Conservation (phyloP, 2,888 invertebrate species). For the Lottia gigantea region DNA sequence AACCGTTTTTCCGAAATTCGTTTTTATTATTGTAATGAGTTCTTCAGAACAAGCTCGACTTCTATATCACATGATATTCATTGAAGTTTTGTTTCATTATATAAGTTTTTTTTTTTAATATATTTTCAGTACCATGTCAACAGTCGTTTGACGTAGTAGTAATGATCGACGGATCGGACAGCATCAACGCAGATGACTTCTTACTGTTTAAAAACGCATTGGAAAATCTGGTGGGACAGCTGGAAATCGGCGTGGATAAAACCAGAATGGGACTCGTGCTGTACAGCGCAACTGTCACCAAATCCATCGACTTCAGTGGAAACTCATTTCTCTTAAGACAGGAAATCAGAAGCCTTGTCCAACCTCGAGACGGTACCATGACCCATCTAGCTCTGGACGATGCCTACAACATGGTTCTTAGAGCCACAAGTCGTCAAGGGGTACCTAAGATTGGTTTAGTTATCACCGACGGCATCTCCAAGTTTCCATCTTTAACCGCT, state of each 20-base stretch:
- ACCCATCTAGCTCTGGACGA: slow-evolving; percentile 28
- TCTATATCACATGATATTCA: too few species aligned
- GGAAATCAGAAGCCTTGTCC: slow-evolving; percentile 22
- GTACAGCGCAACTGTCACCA: slow-evolving; percentile 29
- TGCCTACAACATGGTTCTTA: not conserved
- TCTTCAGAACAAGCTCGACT: too few species aligned
- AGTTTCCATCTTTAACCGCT: not conserved
- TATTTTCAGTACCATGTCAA: slow-evolving; percentile 25
- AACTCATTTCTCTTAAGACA: slow-evolving; percentile 20
- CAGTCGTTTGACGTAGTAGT: slow-evolving; percentile 29
- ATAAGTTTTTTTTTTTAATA: too few species aligned
- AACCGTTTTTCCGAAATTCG: too few species aligned
- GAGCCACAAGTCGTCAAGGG: not conserved
- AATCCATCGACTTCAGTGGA: slow-evolving; percentile 25
- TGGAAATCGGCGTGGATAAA: slow-evolving; percentile 27
- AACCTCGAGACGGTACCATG: slow-evolving; percentile 33
- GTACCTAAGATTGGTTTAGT: not conserved
- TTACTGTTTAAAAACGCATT: slow-evolving; percentile 25
- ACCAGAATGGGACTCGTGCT: slow-evolving; percentile 32
- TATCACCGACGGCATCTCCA: not conserved
- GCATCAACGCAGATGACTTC: slow-evolving; percentile 31
- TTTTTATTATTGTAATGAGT: too few species aligned
- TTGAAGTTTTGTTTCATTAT: too few species aligned
- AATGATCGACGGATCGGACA: slow-evolving; percentile 35
- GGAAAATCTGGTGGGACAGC: slow-evolving; percentile 26